Evolutionary conservation across 2,113 vertebrate species (phyloP).

Genomic region (Megaptera novaeangliae): DNA sequence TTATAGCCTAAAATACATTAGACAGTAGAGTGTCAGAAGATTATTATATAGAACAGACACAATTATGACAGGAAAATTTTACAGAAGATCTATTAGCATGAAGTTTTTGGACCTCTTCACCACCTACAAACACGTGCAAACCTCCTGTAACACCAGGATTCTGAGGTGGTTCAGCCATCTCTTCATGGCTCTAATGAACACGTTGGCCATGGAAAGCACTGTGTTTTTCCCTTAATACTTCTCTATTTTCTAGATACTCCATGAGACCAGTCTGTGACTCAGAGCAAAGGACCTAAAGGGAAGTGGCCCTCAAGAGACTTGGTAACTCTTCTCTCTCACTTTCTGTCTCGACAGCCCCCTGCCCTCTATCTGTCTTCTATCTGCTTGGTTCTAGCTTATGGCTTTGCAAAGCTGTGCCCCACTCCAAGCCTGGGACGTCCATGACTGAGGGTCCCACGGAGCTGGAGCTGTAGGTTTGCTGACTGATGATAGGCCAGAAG

Average conservation of each 20-base stretch:
- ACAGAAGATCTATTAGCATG: background rate
- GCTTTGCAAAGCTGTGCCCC: background rate
- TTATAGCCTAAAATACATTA: background rate
- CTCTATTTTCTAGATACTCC: background rate
- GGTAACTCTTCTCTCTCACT: background rate
- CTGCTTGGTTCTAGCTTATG: background rate
- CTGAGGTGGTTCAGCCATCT: background rate
- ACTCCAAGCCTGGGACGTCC: background rate
- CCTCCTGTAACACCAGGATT: background rate
- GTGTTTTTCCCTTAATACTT: background rate
- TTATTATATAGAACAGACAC: background rate
- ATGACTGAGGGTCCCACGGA: background rate
- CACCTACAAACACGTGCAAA: background rate
- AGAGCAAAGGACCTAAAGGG: background rate
- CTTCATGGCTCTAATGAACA: background rate
- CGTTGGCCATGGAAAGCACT: fast-evolving
- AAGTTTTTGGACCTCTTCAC: background rate
- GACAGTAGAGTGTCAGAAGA: background rate
- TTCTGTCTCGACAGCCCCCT: background rate
- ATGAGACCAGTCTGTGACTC: background rate
- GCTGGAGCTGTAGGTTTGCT: background rate
- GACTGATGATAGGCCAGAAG: background rate
- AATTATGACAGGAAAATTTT: background rate
- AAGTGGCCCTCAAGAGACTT: background rate
- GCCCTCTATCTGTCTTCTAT: background rate